Evolutionary conservation across 2,888 invertebrate genomes (phyloP).

Genomic region (Drosophila fungiperda): DNA sequence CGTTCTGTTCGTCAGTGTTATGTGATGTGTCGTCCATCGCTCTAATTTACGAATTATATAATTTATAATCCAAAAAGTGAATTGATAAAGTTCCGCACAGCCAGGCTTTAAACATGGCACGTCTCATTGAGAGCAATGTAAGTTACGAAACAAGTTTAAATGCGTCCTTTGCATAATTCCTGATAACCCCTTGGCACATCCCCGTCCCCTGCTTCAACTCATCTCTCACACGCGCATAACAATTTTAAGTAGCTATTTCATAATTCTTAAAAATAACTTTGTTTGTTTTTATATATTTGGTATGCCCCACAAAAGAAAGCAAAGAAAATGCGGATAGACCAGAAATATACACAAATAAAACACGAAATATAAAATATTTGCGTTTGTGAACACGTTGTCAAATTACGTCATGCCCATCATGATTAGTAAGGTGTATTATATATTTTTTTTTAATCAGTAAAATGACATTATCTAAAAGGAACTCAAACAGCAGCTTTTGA

Average conservation of each 20-base stretch:
- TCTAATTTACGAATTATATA: slow-evolving; percentile 55
- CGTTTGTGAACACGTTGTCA: slow-evolving; percentile 5
- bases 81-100: slow-evolving; percentile 51
- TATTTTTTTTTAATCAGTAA: background rate
- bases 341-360: slow-evolving; percentile 21
- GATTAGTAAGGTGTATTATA: background rate
- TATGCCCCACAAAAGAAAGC: slow-evolving; percentile 41
- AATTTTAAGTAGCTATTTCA: slow-evolving; percentile 37
- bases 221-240: slow-evolving; percentile 7
- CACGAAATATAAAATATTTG: slow-evolving; percentile 9
- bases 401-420: slow-evolving; percentile 26
- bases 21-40: slow-evolving; percentile 34
- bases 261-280: slow-evolving; percentile 58
- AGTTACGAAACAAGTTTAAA: slow-evolving; percentile 59
- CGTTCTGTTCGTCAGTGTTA: slow-evolving; percentile 32
- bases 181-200: background rate
- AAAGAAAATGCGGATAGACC: slow-evolving; percentile 19
- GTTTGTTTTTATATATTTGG: slow-evolving; percentile 30
- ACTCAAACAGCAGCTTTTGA: background rate
- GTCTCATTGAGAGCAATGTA: slow-evolving; percentile 68
- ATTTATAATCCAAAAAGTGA: slow-evolving; percentile 49
- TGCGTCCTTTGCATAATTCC: slow-evolving; percentile 63
- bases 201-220: background rate
- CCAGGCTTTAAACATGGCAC: slow-evolving; percentile 58
- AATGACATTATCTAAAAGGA: background rate